Evolutionary conservation across 2,888 invertebrate genomes (phyloP), one percentile per base, ranked within the genome.

Genomic region (Carterocephalus palaemon): DNA sequence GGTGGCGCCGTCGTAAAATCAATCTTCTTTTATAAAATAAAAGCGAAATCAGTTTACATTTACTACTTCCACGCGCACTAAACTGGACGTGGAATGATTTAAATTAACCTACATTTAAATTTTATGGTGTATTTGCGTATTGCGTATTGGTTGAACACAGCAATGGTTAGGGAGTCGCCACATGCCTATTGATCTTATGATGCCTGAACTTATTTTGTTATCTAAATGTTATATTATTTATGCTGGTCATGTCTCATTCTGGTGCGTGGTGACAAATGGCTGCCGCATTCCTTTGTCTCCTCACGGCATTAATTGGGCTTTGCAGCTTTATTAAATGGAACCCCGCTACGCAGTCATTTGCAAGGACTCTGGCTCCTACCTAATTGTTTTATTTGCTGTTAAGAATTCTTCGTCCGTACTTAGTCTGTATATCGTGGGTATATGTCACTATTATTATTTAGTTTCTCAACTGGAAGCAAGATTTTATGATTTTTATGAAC

Each of bases 221-320:
- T 82, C 79, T 74, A 75, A 81, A 81, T 79, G 62, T 57, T 59
- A 57, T 62, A 65, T 65, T 65, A 65, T 70, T 70, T 76, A 79
- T 83, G 74, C 78, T 60, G 66, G 53, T 52, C 70, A 64, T 68
- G 78, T 54, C 63, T 67, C 55, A 64, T 66, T 64, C 59, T 62
- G 67, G 59, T 63, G 70, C 72, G 70, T 72, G 65, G 72, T 74
- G 71, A 73, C 67, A 70, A 73, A 70, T 69, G 70, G 64, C 76
- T 82, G 63, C 81, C 84, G 84, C 84, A 84, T 85, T 83, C 84
- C 76, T 60, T 60, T 78, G 67, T 56, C 56, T 53, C 60, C 57
- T 53, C 66, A 67, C 61, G 62, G 59, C 56, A 62, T 66, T 73
- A 70, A 78, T 76, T 75, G 69, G 60, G 64, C 56, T 66, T 60